Evolutionary conservation across 2,113 vertebrate genomes (phyloP).

Genomic region (Rhea pennata): DNA sequence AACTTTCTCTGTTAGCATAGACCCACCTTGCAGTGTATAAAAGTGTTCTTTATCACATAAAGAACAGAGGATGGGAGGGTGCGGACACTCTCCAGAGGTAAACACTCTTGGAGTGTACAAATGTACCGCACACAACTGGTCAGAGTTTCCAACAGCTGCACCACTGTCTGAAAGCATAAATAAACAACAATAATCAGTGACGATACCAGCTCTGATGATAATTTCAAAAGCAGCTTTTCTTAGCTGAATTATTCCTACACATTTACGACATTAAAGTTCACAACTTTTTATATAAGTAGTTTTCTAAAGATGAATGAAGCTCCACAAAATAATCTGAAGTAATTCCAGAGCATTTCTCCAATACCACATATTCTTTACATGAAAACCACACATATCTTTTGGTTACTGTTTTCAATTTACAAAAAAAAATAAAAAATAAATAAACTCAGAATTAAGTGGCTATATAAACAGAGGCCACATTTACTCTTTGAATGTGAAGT

Average conservation of each 20-base stretch:
- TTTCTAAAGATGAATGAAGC: background rate
- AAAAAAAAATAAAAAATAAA: background rate
- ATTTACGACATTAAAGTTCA: background rate
- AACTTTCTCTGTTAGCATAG: background rate
- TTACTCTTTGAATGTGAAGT: background rate
- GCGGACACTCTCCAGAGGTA: constrained; percentile 78
- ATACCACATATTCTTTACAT: background rate
- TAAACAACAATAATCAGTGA: background rate
- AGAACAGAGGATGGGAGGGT: constrained; percentile 86
- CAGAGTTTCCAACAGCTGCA: constrained; percentile 84
- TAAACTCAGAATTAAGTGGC: background rate
- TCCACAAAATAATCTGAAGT: background rate
- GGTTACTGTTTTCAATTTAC: background rate
- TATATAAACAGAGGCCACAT: background rate
- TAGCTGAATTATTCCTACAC: background rate
- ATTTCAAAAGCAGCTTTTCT: background rate
- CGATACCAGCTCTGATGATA: background rate
- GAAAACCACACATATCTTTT: background rate
- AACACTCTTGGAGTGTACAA: constrained; percentile 75
- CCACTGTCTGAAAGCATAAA: constrained; percentile 76
- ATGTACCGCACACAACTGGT: constrained; percentile 82
- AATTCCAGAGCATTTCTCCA: background rate
- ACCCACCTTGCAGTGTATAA: constrained; percentile 92
- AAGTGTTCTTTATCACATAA: constrained; percentile 85
- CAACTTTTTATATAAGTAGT: background rate